A percentile compares a stretch with the other conserved stretches of the same genome.
Evolutionary conservation across 1,140 invertebrate species (phyloP).

Genomic region (Popillia japonica): DNA sequence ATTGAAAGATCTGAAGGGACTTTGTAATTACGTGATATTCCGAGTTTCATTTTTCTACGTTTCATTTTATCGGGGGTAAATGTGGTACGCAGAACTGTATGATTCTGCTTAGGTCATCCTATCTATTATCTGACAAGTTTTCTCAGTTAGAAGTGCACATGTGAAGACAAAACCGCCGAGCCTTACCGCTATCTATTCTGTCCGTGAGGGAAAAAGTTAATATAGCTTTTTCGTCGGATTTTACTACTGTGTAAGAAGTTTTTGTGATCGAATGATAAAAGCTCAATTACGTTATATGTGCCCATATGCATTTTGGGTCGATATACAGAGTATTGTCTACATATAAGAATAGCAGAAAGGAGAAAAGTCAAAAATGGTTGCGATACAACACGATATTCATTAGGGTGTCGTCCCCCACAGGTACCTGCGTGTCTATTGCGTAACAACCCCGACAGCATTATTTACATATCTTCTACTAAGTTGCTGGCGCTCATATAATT

Average conservation of each 20-base stretch:
- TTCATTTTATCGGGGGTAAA: background rate
- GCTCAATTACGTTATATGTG: background rate
- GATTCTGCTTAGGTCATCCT: constrained; percentile 27
- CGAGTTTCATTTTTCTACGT: background rate
- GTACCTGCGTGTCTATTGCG: too few species aligned
- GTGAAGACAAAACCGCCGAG: constrained; percentile 18
- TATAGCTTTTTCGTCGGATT: constrained; percentile 16
- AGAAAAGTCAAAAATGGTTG: too few species aligned
- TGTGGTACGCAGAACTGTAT: background rate
- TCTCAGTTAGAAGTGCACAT: constrained; percentile 11
- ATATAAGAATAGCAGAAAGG: too few species aligned
- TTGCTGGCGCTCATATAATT: too few species aligned
- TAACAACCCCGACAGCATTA: too few species aligned
- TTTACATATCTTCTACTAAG: too few species aligned
- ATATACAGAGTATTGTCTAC: too few species aligned
- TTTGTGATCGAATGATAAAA: constrained; percentile 6
- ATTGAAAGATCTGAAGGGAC: background rate
- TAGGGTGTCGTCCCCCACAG: too few species aligned
- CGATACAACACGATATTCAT: too few species aligned
- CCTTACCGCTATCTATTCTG: constrained; percentile 1
- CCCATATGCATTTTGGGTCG: background rate
- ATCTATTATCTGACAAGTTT: constrained; percentile 28
- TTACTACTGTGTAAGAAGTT: constrained; percentile 19
- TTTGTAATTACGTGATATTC: background rate
- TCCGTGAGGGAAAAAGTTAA: constrained; percentile 18